A percentile compares a stretch with the other conserved stretches of the same genome.
Conservation (phyloP, 1,140 invertebrate species). For the Conus betulinus region DNA sequence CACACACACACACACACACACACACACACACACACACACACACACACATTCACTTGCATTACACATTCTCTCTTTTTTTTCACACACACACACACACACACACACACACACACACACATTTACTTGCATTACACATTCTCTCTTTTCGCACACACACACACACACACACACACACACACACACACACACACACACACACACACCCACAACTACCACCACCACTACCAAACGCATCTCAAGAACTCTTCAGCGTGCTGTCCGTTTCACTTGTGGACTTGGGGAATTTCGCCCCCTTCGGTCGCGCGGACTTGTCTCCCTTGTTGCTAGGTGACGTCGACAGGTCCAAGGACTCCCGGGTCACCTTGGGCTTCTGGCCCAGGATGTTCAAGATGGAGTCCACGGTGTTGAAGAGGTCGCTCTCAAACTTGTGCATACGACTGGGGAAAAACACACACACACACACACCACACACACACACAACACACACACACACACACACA, state of each 20-base stretch:
- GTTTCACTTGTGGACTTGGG: constrained; percentile 36
- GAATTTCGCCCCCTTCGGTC: constrained; percentile 51
- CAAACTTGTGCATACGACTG: constrained; percentile 73
- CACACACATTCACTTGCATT: too few species aligned
- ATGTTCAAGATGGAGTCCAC: constrained; percentile 71
- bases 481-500: background rate
- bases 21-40: background rate
- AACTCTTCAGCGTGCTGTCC: constrained; percentile 46
- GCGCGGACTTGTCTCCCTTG: constrained; percentile 42
- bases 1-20: too few species aligned
- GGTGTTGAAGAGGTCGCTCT: constrained; percentile 69
- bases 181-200: background rate
- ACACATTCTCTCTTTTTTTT: too few species aligned
- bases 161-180: background rate
- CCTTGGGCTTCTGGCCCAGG: constrained; percentile 70
- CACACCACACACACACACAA: background rate
- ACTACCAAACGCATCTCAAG: background rate
- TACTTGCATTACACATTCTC: too few species aligned
- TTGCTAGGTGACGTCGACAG: background rate
- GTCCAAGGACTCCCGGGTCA: constrained; percentile 39
- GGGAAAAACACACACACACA: constrained; percentile 32
- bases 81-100: too few species aligned
- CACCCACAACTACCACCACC: background rate
- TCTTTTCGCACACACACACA: background rate
- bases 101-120: background rate